A percentile compares a stretch with the other conserved stretches of the same genome.
These are phyloP conservation scores for Diplodus puntazzo DNA, from an alignment of 2,797 vertebrate genomes.

Conservation along the genomic window DNA sequence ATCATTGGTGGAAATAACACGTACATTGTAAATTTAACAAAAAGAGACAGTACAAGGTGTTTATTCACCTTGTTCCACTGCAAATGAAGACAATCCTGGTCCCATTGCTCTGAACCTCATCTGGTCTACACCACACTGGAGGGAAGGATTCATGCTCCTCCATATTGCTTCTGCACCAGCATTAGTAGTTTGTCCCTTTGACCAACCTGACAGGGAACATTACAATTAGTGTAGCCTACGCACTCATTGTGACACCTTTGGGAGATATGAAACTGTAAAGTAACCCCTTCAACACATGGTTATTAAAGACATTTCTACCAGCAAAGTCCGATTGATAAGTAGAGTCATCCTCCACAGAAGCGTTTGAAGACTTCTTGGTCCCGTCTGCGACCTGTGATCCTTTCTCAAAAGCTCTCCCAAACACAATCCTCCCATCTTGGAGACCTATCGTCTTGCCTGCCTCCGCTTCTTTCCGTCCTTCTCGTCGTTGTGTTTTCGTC, in stretches of 20 bases:
- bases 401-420: constrained; percentile 40
- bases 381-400: background rate
- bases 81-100: constrained; percentile 48
- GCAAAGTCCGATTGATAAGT: constrained; percentile 66
- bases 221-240: background rate
- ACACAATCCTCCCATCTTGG: constrained; percentile 61
- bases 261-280: too few species aligned
- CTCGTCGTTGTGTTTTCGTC: constrained; percentile 38
- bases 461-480: background rate
- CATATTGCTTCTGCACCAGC: constrained; percentile 34
- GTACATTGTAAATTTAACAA: background rate
- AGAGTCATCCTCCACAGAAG: constrained; percentile 32
- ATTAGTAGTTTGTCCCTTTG: background rate
- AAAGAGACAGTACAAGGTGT: too few species aligned
- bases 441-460: background rate
- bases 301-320: constrained; percentile 38
- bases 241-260: background rate
- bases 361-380: background rate
- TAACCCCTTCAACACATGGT: too few species aligned
- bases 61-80: constrained; percentile 66
- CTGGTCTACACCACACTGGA: constrained; percentile 67
- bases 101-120: constrained; percentile 74
- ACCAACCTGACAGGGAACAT: constrained; percentile 27
- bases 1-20: background rate
- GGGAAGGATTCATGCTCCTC: constrained; percentile 47